These are phyloP conservation scores for Lottia scabra DNA, from an alignment of 2,888 invertebrate genomes.

Conservation along the genomic window DNA sequence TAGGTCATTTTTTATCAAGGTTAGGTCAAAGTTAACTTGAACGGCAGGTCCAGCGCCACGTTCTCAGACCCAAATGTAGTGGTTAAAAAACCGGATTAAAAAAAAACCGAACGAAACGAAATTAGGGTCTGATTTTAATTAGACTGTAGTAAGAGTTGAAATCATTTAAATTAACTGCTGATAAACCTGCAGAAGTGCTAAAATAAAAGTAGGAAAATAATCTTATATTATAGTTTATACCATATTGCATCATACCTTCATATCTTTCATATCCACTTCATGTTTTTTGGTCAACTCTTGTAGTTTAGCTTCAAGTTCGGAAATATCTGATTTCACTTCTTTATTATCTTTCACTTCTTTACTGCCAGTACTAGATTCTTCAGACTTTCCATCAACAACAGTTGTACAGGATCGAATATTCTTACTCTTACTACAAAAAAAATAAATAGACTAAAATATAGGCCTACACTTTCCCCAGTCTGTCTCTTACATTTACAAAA, in stretches of 20 bases:
- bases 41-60: too few species aligned
- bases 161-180: too few species aligned
- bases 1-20: too few species aligned
- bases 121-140: too few species aligned
- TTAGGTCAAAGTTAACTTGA: too few species aligned
- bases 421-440: neutral
- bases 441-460: neutral
- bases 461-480: too few species aligned
- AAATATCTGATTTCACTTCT: conserved; percentile 1
- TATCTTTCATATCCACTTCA: conserved; percentile 33
- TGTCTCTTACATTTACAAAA: too few species aligned
- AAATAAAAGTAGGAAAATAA: neutral
- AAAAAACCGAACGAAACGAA: too few species aligned
- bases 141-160: too few species aligned
- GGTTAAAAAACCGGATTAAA: too few species aligned
- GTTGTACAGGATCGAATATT: conserved; percentile 18
- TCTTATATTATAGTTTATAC: neutral
- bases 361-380: conserved; percentile 11
- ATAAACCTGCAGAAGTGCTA: too few species aligned
- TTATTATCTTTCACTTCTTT: conserved; percentile 13
- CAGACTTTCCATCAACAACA: conserved; percentile 20
- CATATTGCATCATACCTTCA: conserved; percentile 36
- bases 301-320: conserved; percentile 32
- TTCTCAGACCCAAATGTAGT: too few species aligned
- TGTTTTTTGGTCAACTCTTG: conserved; percentile 40